phyloP scores from a whole-genome alignment of 2,797 vertebrate genomes.

The Holocentrus rufus region DNA sequence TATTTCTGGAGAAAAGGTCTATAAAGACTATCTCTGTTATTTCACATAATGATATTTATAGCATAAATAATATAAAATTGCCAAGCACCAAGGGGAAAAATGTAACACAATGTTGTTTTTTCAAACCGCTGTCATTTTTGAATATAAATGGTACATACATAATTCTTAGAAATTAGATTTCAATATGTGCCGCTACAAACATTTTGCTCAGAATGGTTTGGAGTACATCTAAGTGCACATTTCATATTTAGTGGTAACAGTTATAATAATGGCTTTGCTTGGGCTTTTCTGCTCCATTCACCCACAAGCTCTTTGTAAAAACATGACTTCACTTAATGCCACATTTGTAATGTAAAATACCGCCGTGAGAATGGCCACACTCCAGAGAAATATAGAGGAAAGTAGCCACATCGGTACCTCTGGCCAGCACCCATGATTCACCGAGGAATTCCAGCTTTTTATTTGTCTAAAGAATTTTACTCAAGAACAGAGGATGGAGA shows the following conservation, averaged over 20 bases:
- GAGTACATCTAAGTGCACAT: slow-evolving; percentile 32
- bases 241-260: slow-evolving; percentile 32
- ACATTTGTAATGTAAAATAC: slow-evolving; percentile 41
- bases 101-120: slow-evolving; percentile 24
- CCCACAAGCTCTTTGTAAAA: slow-evolving; percentile 32
- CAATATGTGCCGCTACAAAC: slow-evolving; percentile 26
- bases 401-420: slow-evolving; percentile 16
- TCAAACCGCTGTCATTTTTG: slow-evolving; percentile 22
- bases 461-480: slow-evolving; percentile 50
- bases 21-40: too few species aligned
- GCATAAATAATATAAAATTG: slow-evolving; percentile 55
- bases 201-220: slow-evolving; percentile 14
- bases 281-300: slow-evolving; percentile 36
- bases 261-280: slow-evolving; percentile 25
- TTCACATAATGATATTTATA: slow-evolving; percentile 59
- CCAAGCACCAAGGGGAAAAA: slow-evolving; percentile 36
- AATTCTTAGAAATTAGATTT: slow-evolving; percentile 31
- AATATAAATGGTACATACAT: slow-evolving; percentile 50
- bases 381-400: slow-evolving; percentile 38
- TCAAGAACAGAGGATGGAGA: slow-evolving; percentile 35
- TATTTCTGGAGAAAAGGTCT: too few species aligned
- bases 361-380: slow-evolving; percentile 25
- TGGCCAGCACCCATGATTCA: slow-evolving; percentile 37
- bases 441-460: slow-evolving; percentile 40
- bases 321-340: slow-evolving; percentile 21